Base-by-base conservation (phyloP, 2,888 invertebrate species). In the Erebia epiphron region DNA sequence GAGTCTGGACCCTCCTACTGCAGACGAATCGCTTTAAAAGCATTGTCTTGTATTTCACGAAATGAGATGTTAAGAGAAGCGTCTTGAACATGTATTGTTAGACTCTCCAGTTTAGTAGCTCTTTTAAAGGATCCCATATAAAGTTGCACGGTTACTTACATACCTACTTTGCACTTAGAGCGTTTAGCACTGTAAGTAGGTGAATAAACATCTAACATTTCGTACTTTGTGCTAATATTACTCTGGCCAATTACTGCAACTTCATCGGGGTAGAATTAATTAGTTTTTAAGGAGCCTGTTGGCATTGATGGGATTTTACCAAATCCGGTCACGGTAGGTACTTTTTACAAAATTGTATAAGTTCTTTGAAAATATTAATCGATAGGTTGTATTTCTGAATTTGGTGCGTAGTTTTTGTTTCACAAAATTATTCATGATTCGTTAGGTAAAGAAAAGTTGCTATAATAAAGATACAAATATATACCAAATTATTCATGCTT, bases 1-100 rank as follows among this genome's bases (percentile, higher is more conserved):
- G 84, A 82, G 77, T 77, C 78, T 79, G 82, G 85, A 82, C 85
- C 88, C 86, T 80, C 84, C 77, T 81, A 83, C 85, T 85, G 85
- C 85, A 87, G 83, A 77, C 76, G 80, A 88, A 88, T 84, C 85
- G 85, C 85, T 90, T 57, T 91, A 89, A 92, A 91, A 92, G 92
- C 92, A 87, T 92, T 91, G 89, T 91, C 92, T 91, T 91, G 92
- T 92, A 86, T 83, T 86, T 82, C 82, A 67, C 73, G 71, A 76
- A 79, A 79, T 80, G 78, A 79, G 79, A 78, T 77, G 79, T 79
- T 78, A 75, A 68, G 75, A 78, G 76, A 73, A 76, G 71, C 75
- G 72, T 76, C 77, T 78, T 76, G 73, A 79, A 75, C 75, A 75
- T 73, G 76, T 74, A 76, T 77, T 79, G 77, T 76, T 76, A 75